Base-by-base conservation (phyloP, 1,140 invertebrate genomes). In the Drosophila erecta region DNA sequence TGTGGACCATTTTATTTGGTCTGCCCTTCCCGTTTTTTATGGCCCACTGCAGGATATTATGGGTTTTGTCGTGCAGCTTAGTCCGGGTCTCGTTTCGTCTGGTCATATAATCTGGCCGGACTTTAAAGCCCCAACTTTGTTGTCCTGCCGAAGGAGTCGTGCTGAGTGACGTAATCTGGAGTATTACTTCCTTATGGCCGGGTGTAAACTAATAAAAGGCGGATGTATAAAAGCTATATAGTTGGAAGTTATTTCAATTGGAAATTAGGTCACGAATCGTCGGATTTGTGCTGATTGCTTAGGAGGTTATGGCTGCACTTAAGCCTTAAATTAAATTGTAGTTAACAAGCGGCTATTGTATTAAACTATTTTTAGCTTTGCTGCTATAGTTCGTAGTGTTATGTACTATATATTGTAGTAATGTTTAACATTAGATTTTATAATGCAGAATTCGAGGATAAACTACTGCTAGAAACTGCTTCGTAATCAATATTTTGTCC, bases 91-190 rank as follows among this genome's bases (percentile, higher is more conserved):
- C 12, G 64, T 51, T 64, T 50, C 12, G 64, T 51, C 64, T 50
- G 58, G 64, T 43, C 43, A 40, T 37, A 62, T 73, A 74, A 62
- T 50, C 50, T 64, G 15, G 4, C 24, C n/a, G 7, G 17, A 17
- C 24, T 74, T 62, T 74, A 49, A 74, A 74, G 65, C 51, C 17
- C 14, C 46, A 51, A 71, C 64, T 67, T 71, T 70, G 50, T 67
- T 66, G 64, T 67, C 27, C 59, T 41, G 11, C 62, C 30, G 8
- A 33, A 15, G 27, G n/a, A 62, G 54, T 20, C 57, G 57, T 35
- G 20, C 15, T 20, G 37, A 53, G 64, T 51, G 27, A 67, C 64
- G 60, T 65, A 67, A 51, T 51, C 61, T 43, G 44, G 27, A 14
- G 35, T 67, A 66, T 67, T 64, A 47, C 64, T 67, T 67, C 46